These are phyloP conservation scores for Oreochromis aureus DNA, from an alignment of 2,113 vertebrate genomes.

Conservation along the genomic window DNA sequence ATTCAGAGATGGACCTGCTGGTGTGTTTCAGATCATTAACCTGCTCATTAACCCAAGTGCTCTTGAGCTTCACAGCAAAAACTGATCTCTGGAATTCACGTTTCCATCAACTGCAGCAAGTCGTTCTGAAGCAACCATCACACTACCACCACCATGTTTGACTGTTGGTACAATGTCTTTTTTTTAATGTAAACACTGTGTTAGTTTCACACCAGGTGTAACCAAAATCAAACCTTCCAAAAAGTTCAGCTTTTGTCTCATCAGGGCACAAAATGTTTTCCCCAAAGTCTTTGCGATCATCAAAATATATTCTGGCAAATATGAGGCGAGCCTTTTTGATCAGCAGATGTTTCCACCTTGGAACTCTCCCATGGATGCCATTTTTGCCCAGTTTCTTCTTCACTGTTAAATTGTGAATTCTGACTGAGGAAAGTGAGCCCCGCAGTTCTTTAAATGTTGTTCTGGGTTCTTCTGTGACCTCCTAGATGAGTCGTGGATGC, in stretches of 20 bases:
- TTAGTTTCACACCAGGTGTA: neutral
- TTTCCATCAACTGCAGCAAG: neutral
- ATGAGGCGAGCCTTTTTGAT: neutral
- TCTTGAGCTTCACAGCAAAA: neutral
- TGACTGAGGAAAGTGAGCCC: neutral
- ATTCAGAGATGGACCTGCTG: neutral
- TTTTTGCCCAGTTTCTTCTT: neutral
- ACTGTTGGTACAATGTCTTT: neutral
- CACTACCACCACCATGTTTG: neutral
- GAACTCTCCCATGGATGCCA: neutral
- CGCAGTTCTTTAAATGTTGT: neutral
- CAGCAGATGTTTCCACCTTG: neutral
- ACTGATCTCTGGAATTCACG: neutral
- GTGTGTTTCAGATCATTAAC: neutral
- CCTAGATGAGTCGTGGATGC: neutral
- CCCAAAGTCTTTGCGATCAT: neutral
- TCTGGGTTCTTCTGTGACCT: neutral
- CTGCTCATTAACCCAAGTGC: neutral
- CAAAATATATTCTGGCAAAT: neutral
- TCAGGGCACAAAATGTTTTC: neutral
- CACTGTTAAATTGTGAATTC: neutral
- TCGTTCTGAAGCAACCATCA: neutral
- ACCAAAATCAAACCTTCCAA: neutral
- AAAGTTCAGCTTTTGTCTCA: neutral
- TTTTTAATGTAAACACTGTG: fast-evolving